phyloP scores from a whole-genome alignment of 92 coral and sea anemone genomes.

The Bergia sp. region DNA sequence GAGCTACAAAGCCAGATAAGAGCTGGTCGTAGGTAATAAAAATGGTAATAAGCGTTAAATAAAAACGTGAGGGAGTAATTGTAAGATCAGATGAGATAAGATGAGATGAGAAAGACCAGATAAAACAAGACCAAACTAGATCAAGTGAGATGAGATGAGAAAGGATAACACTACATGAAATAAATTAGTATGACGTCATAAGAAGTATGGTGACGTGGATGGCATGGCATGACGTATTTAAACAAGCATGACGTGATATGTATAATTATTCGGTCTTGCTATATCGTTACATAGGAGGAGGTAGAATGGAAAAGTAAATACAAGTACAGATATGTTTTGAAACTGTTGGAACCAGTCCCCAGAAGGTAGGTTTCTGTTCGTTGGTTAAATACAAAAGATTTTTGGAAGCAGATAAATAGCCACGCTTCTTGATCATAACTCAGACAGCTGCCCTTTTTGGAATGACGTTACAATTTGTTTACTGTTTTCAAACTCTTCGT shows the following conservation, averaged over 20 bases:
- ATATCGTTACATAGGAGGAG: slow-evolving; percentile 53
- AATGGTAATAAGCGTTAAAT: too few relatives aligned
- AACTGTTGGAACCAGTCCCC: slow-evolving; percentile 69
- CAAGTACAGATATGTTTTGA: slow-evolving; percentile 74
- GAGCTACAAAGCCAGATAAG: too few relatives aligned
- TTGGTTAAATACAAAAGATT: neutral
- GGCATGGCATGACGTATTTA: neutral
- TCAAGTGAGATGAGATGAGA: neutral
- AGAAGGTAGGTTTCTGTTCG: slow-evolving; percentile 52
- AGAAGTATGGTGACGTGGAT: neutral
- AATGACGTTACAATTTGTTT: too few relatives aligned
- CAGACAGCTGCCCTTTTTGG: too few relatives aligned
- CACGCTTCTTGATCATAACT: neutral
- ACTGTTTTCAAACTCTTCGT: too few relatives aligned
- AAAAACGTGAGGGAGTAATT: too few relatives aligned
- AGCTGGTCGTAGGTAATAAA: too few relatives aligned
- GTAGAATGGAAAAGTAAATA: slow-evolving; percentile 76
- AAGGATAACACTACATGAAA: neutral
- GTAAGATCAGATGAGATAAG: too few relatives aligned
- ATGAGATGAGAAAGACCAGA: neutral
- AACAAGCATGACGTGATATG: neutral
- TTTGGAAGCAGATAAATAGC: neutral
- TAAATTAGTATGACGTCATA: too few relatives aligned
- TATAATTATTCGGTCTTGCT: too few relatives aligned
- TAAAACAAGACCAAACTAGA: too few relatives aligned